Evolutionary conservation across 2,797 vertebrate genomes (phyloP), one percentile per base, ranked within the genome.

Genomic region (Ctenosaura bakeri): DNA sequence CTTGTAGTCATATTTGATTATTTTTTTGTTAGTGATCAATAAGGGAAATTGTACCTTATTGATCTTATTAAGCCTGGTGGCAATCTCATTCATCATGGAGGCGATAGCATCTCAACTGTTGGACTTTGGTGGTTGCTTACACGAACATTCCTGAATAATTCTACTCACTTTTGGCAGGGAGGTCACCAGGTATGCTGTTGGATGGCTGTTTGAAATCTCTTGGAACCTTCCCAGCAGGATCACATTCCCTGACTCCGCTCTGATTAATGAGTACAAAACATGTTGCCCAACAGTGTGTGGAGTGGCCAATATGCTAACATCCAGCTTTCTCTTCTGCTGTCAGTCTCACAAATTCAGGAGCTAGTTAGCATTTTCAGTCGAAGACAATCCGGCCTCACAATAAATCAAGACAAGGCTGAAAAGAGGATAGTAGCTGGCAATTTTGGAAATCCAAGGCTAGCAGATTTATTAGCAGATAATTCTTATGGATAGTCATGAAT

Each of bases 11-110:
- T 38, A 16, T 50, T 66, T 54, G 38, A 64, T 64, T 16, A 52
- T 78, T 59, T 59, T 59, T 62, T 20, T 84, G 82, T 74, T 77
- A 78, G 12, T n/a, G 73, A 66, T 77, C 71, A 66, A 77, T 76
- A 69, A 50, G 82, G 59, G 46, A 85, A 89, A 74, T 66, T 50
- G 71, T 52, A 18, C 14, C 54, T 14, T 78, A 84, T 52, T 54
- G 82, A 89, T 62, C 46, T 56, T 73, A 82, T 42, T 88, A 38
- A 24, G 26, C 59, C 50, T n/a, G 32, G 50, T 56, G 20, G 69
- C 54, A 83, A 52, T 38, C 78, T 81, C 59, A 71, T 81, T 81
- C 12, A 77, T 62, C 73, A 50, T 29, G 22, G 22, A 77, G 52
- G 56, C 5, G 54, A 64, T 13, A 66, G 66, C 54, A 76, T 76